Percentiles rank a stretch among this genome's conserved stretches.
Conservation (phyloP, 1,140 invertebrate species). For the Drosophila azteca region DNA sequence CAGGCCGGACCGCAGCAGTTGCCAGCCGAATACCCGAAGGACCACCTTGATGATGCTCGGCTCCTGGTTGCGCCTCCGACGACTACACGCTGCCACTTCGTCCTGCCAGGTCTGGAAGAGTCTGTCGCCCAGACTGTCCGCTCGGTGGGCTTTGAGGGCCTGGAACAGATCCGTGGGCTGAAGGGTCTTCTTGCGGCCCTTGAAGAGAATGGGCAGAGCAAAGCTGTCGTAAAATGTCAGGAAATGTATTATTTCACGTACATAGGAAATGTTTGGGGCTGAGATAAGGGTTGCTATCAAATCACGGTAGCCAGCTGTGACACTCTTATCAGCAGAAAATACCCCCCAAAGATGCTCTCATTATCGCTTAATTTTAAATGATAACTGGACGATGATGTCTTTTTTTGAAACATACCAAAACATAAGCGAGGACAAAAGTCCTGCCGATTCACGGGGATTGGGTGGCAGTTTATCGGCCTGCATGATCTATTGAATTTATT, state of each 20-base stretch:
- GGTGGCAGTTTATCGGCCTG: conserved; percentile 54
- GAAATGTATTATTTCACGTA: conserved; percentile 15
- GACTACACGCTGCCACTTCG: conserved; percentile 38
- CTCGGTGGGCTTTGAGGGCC: conserved; percentile 85
- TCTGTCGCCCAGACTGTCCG: conserved; percentile 59
- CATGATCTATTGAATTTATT: conserved; percentile 12
- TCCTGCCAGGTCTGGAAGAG: conserved; percentile 66
- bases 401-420: conserved; percentile 50
- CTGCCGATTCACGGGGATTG: conserved; percentile 67
- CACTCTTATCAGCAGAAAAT: background rate
- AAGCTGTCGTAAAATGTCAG: conserved; percentile 67
- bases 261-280: background rate
- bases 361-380: conserved; percentile 4
- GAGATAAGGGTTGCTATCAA: conserved; percentile 1
- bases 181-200: conserved; percentile 85
- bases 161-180: conserved; percentile 85
- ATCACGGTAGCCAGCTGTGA: conserved; percentile 7
- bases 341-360: no score
- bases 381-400: background rate
- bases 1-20: conserved; percentile 45
- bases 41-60: conserved; percentile 56
- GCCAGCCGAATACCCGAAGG: conserved; percentile 56
- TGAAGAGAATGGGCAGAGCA: conserved; percentile 84
- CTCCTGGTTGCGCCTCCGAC: conserved; percentile 24
- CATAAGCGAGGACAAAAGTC: conserved; percentile 62